Conservation (phyloP, 2,797 vertebrate genomes). For the Austrolebias charrua region DNA sequence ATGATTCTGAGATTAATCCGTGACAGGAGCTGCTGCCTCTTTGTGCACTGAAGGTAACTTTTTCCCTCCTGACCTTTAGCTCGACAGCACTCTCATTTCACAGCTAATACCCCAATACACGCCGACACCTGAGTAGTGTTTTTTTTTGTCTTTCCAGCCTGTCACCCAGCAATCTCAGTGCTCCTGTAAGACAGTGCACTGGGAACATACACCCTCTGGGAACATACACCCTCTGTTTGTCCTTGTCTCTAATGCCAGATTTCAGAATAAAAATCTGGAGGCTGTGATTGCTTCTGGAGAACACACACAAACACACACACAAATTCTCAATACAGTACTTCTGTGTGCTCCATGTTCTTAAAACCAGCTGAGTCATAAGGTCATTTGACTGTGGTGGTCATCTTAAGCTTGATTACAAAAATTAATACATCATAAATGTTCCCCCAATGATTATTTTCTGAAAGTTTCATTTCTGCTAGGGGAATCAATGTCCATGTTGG, state of each 20-base stretch:
- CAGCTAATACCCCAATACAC: conserved; percentile 48
- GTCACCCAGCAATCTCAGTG: conserved; percentile 37
- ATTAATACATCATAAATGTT: no score
- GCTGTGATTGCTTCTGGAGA: not conserved
- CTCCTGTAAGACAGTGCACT: conserved; percentile 40
- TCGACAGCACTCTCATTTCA: conserved; percentile 47
- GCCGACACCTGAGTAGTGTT: conserved; percentile 45
- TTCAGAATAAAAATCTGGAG: conserved; percentile 9
- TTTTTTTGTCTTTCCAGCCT: conserved; percentile 21
- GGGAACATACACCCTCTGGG: conserved; percentile 40
- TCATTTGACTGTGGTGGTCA: no score
- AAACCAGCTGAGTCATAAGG: no score
- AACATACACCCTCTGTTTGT: conserved; percentile 34
- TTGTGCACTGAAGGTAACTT: conserved; percentile 34
- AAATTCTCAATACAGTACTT: not conserved
- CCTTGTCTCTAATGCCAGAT: conserved; percentile 4
- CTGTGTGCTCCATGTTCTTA: no score
- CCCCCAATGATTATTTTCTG: no score
- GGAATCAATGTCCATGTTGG: no score
- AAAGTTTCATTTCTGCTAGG: no score
- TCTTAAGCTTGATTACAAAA: no score
- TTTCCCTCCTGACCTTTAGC: conserved; percentile 67
- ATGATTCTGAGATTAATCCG: conserved; percentile 78
- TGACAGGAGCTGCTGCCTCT: conserved; percentile 37
- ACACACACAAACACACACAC: conserved; percentile 4